phyloP scores from a whole-genome alignment of 2,797 vertebrate species.

The Sus cebifrons region DNA sequence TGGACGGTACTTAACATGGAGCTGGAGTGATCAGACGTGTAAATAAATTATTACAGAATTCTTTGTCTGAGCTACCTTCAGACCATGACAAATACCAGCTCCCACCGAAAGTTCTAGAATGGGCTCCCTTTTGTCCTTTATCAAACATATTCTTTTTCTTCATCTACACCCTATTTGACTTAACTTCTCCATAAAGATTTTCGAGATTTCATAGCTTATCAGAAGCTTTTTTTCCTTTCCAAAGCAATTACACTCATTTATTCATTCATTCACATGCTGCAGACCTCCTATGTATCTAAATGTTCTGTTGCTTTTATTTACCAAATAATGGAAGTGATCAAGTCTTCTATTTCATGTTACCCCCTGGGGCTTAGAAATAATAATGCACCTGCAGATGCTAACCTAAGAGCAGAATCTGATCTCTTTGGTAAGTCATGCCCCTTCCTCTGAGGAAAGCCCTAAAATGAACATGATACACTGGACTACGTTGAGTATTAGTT shows the following conservation, averaged over 20 bases:
- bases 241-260: slow-evolving; percentile 15
- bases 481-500: not conserved
- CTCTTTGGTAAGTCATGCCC: not conserved
- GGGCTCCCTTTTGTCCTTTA: not conserved
- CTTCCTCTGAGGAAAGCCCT: slow-evolving; percentile 44
- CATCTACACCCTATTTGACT: slow-evolving; percentile 1
- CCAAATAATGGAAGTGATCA: slow-evolving; percentile 22
- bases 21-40: not conserved
- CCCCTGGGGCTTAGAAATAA: not conserved
- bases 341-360: slow-evolving; percentile 33
- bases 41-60: slow-evolving; percentile 44
- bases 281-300: not conserved
- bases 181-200: not conserved
- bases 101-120: not conserved
- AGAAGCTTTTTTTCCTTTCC: not conserved
- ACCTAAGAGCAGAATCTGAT: not conserved
- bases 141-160: not conserved
- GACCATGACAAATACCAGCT: not conserved
- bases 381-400: not conserved
- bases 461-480: not conserved
- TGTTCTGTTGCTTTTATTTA: slow-evolving; percentile 50
- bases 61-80: slow-evolving; percentile 17
- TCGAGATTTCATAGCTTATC: not conserved
- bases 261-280: not conserved
- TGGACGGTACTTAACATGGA: not conserved